phyloP scores from a whole-genome alignment of 2,888 invertebrate genomes.

The Chymomyza amoena region DNA sequence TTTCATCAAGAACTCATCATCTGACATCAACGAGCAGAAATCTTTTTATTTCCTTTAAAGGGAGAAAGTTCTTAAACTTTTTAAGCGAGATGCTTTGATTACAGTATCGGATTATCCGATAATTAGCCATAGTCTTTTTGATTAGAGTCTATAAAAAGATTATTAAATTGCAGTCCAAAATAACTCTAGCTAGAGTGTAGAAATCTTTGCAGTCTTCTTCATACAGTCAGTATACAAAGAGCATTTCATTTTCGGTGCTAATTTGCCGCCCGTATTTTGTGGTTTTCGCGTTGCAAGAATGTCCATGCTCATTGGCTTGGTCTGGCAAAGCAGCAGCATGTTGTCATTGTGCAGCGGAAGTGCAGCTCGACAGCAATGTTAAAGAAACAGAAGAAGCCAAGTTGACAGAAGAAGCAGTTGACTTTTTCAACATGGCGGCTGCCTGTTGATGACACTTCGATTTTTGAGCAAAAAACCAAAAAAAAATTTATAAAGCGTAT shows the following conservation, averaged over 20 bases:
- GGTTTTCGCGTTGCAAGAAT: not conserved
- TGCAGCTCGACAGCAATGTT: slow-evolving; percentile 13
- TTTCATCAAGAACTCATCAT: too few relatives aligned
- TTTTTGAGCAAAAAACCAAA: slow-evolving; percentile 28
- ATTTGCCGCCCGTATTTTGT: not conserved
- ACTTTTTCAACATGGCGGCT: slow-evolving; percentile 13
- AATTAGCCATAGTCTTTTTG: too few relatives aligned
- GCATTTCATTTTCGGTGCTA: not conserved
- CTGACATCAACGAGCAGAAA: too few relatives aligned
- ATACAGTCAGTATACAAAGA: not conserved
- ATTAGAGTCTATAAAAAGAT: too few relatives aligned
- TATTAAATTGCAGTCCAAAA: too few relatives aligned
- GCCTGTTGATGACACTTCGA: slow-evolving; percentile 66
- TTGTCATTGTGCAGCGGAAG: slow-evolving; percentile 32
- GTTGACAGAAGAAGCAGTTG: slow-evolving; percentile 2
- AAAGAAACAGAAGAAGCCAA: not conserved
- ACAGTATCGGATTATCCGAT: too few relatives aligned
- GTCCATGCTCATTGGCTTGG: not conserved
- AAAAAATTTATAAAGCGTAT: not conserved
- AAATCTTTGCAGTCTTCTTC: not conserved
- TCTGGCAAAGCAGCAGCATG: slow-evolving; percentile 2
- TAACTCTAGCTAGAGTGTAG: too few relatives aligned
- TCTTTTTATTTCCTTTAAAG: too few relatives aligned
- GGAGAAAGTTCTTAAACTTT: too few relatives aligned
- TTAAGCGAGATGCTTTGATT: too few relatives aligned